Evolutionary conservation across 2,888 invertebrate genomes (phyloP).

Genomic region (Selenia dentaria): DNA sequence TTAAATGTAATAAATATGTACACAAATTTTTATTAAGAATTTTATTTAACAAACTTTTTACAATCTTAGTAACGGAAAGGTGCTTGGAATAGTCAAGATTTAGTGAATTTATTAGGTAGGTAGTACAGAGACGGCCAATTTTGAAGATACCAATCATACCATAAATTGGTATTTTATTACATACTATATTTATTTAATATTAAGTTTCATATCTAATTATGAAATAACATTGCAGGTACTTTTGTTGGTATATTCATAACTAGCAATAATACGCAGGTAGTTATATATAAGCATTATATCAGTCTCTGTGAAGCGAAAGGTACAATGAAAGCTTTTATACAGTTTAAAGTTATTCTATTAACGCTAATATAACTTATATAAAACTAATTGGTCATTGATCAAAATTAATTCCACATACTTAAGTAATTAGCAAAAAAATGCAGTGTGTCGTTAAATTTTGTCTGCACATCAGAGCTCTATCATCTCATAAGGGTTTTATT

Average conservation of each 20-base stretch:
- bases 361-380: slow-evolving; percentile 16
- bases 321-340: slow-evolving; percentile 31
- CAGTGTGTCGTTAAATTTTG: too few relatives aligned
- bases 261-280: slow-evolving; percentile 15
- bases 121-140: slow-evolving; percentile 23
- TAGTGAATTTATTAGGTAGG: slow-evolving; percentile 46
- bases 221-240: slow-evolving; percentile 5
- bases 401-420: slow-evolving; percentile 11
- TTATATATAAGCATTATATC: slow-evolving; percentile 36
- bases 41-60: slow-evolving; percentile 78
- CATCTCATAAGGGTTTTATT: too few relatives aligned
- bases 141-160: slow-evolving; percentile 20
- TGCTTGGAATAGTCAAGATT: slow-evolving; percentile 64
- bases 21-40: slow-evolving; percentile 49
- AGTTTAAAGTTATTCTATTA: slow-evolving; percentile 2
- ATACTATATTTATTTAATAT: neutral
- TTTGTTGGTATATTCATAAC: slow-evolving; percentile 24
- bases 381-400: slow-evolving; percentile 31
- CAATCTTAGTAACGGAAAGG: slow-evolving; percentile 58
- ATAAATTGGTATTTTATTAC: neutral
- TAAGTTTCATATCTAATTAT: neutral
- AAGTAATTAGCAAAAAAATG: neutral
- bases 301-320: slow-evolving; percentile 56
- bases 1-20: slow-evolving; percentile 55
- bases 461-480: too few relatives aligned